Evolutionary conservation across 2,113 vertebrate genomes (phyloP).

Genomic region (Cheirogaleus medius): DNA sequence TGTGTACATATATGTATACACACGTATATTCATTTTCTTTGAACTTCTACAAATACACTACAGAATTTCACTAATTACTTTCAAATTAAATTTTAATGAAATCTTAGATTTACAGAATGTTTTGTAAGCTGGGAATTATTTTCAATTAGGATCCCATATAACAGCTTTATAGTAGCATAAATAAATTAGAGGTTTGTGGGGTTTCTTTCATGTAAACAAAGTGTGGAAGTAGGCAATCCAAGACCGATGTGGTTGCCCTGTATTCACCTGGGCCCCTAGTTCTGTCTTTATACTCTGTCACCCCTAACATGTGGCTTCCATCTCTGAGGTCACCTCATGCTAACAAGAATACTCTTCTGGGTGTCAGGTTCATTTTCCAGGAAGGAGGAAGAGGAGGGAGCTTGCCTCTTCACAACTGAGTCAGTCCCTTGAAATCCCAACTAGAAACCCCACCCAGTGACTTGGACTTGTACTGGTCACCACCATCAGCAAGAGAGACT

Average conservation of each 20-base stretch:
- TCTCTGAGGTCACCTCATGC: not conserved
- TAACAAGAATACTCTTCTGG: not conserved
- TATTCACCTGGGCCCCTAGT: not conserved
- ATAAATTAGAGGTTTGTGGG: not conserved
- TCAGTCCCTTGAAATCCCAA: not conserved
- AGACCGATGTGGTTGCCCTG: too few relatives aligned
- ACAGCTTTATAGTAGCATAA: not conserved
- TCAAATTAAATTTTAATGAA: constrained; percentile 42
- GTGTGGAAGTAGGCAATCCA: not conserved
- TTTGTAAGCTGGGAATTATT: not conserved
- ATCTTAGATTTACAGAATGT: not conserved
- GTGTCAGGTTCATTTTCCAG: not conserved
- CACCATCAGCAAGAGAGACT: not conserved
- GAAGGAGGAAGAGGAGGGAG: not conserved
- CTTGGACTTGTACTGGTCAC: not conserved
- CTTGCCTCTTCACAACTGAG: not conserved
- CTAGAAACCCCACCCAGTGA: not conserved
- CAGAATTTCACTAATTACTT: not conserved
- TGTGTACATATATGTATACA: too few relatives aligned
- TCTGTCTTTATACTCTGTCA: not conserved
- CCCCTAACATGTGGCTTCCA: not conserved
- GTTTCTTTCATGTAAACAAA: not conserved
- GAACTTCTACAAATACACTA: not conserved
- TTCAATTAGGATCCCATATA: not conserved
- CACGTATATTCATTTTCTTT: not conserved